Evolutionary conservation across 2,797 vertebrate genomes (phyloP).

Genomic region (Dallia pectoralis): DNA sequence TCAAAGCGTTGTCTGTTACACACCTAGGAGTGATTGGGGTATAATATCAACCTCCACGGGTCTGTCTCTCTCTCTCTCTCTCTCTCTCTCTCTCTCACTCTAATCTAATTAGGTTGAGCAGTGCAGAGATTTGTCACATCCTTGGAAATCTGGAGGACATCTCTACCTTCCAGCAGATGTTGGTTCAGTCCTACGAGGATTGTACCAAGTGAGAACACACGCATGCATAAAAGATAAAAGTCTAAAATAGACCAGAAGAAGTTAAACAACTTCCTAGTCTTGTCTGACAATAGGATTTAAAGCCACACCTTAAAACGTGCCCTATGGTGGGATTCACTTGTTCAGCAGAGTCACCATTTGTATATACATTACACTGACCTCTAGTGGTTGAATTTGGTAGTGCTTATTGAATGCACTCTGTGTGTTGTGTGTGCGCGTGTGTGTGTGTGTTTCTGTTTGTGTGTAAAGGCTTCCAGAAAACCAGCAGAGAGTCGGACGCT

Average conservation of each 20-base stretch:
- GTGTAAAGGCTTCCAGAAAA: constrained; percentile 86
- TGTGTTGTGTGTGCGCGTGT: constrained; percentile 1
- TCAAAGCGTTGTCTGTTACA: constrained; percentile 2
- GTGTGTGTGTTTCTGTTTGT: constrained; percentile 10
- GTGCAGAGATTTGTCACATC: constrained; percentile 80
- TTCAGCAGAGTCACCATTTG: background rate
- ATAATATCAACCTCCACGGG: background rate
- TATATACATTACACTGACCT: constrained; percentile 36
- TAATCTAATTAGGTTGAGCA: constrained; percentile 76
- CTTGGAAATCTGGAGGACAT: constrained; percentile 96
- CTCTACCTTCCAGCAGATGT: constrained; percentile 90
- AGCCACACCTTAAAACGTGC: background rate
- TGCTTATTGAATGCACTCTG: background rate
- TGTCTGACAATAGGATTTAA: constrained; percentile 7
- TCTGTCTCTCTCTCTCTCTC: constrained; percentile 11
- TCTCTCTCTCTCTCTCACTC: constrained; percentile 12
- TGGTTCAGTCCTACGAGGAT: constrained; percentile 91
- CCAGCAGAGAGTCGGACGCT: constrained; percentile 93
- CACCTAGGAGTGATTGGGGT: background rate
- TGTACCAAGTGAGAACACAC: constrained; percentile 84
- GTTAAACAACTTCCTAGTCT: background rate
- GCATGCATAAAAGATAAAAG: background rate
- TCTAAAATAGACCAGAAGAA: background rate
- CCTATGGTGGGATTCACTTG: background rate
- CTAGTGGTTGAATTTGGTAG: constrained; percentile 41